Evolutionary conservation across 2,888 invertebrate genomes (phyloP), one percentile per base, ranked within the genome.

Genomic region (Pheosia gnoma): DNA sequence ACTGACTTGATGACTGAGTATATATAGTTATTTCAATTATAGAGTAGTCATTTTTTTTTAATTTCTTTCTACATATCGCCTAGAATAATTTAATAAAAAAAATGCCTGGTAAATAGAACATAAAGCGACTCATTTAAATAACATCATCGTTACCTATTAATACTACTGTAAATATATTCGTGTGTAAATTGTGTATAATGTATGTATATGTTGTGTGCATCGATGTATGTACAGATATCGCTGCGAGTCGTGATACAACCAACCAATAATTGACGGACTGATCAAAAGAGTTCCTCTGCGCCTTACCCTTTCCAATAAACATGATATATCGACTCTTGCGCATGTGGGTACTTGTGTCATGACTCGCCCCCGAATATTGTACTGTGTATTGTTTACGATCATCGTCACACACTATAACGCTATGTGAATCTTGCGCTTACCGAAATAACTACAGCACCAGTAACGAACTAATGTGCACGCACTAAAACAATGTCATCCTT

Each of bases 401-500:
- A 68, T 65, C 62, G 58, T 72, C 77, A 78, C 74, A 66, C 68
- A 78, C 60, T 59, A 65, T 68, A 70, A 70, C 67, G 78, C 79
- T 75, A 75, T 80, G 81, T 81, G 80, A 80, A 80, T 83, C 82
- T 83, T 81, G 72, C 78, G 80, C 74, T 79, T 78, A 76, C 72
- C 59, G 54, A 9, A 57, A 58, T 36, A 57, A 59, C 59, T 45
- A 53, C 47, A 11, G 56, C 56, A 56, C 56, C 8, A 41, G 13
- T 59, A 59, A 54, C 38, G 54, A 53, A 72, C 64, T 71, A 70
- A 71, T 73, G 62, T 63, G 41, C 66, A 67, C 63, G 49, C 63
- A 69, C 61, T 74, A 67, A 70, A 64, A 55, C 11, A 53, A 53
- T 61, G 53, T 57, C 57, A 43, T 53, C 57, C 45, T 10, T 52